Conservation (phyloP, 2,797 vertebrate genomes). For the Melanotaenia maccullochi region DNA sequence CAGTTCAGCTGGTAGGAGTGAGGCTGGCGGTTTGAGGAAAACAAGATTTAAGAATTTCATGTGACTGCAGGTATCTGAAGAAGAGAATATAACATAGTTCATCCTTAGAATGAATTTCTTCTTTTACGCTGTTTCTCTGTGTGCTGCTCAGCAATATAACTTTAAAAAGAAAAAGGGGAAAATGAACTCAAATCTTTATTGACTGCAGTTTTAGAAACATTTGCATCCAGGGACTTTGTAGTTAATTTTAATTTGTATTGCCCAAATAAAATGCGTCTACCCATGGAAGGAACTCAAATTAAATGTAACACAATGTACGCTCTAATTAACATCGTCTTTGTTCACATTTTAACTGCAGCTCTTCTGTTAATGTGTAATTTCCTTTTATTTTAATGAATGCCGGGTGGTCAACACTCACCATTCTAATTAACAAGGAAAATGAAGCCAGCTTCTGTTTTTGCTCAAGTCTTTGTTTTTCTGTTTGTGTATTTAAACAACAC, state of each 20-base stretch:
- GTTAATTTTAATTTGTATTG: neutral
- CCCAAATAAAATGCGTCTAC: constrained; percentile 3
- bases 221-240: neutral
- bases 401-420: constrained; percentile 5
- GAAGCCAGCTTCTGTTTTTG: neutral
- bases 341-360: constrained; percentile 44
- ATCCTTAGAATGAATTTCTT: neutral
- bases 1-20: neutral
- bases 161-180: neutral
- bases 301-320: constrained; percentile 1
- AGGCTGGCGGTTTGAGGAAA: neutral
- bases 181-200: neutral
- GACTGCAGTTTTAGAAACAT: constrained; percentile 11
- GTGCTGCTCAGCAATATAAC: neutral
- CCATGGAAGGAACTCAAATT: constrained; percentile 24
- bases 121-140: neutral
- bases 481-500: neutral
- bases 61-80: neutral
- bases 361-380: constrained; percentile 31
- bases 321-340: constrained; percentile 30
- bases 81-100: neutral
- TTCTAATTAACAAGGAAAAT: constrained; percentile 19
- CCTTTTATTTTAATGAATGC: constrained; percentile 38
- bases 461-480: neutral
- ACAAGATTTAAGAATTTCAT: neutral